phyloP scores from a whole-genome alignment of 2,888 invertebrate species.

The Lissocephala sabroskyi region DNA sequence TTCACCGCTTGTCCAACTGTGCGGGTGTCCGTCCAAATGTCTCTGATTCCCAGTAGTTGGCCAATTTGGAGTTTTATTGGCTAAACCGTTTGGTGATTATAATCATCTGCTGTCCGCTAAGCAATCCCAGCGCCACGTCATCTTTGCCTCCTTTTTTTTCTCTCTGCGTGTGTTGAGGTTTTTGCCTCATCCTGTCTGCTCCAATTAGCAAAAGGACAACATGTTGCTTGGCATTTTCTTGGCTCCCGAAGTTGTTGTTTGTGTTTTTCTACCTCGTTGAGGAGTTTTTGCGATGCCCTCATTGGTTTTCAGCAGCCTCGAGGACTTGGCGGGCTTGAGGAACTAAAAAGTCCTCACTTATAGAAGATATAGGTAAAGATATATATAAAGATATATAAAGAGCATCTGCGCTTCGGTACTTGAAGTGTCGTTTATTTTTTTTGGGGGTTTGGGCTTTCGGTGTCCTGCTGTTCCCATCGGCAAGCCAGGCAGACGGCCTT shows the following conservation, averaged over 20 bases:
- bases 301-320: too few species aligned
- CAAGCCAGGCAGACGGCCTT: too few species aligned
- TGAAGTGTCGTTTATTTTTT: too few species aligned
- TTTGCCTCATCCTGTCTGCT: slow-evolving; percentile 19
- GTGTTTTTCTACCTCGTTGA: neutral
- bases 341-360: too few species aligned
- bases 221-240: slow-evolving; percentile 35
- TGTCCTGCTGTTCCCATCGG: too few species aligned
- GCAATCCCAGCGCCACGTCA: neutral
- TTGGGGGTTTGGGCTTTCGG: too few species aligned
- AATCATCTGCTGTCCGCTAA: slow-evolving; percentile 30
- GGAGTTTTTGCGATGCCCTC: too few species aligned
- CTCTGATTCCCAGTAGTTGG: neutral
- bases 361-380: too few species aligned
- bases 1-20: neutral
- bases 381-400: too few species aligned
- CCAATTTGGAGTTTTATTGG: slow-evolving; percentile 51
- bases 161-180: too few species aligned
- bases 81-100: slow-evolving; percentile 59
- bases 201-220: slow-evolving; percentile 56
- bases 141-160: neutral
- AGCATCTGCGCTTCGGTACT: too few species aligned
- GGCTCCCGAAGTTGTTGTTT: neutral
- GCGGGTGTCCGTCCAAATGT: neutral
- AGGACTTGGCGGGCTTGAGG: too few species aligned